Evolutionary conservation across 2,113 vertebrate genomes (phyloP).

Genomic region (Sardina pilchardus): DNA sequence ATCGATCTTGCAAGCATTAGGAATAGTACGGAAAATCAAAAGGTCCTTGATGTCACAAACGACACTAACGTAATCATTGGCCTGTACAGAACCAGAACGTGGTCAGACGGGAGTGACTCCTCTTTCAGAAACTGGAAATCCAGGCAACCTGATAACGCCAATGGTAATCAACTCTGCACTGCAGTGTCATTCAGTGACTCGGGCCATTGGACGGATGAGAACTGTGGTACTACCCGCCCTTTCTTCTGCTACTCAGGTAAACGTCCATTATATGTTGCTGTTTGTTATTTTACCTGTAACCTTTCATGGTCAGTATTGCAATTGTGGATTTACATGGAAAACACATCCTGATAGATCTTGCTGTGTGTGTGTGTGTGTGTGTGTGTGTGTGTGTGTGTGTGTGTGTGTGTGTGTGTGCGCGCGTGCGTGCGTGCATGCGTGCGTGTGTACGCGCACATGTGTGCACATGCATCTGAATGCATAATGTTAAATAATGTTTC

Average conservation of each 20-base stretch:
- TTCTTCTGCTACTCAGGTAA: slow-evolving; percentile 33
- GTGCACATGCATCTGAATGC: no score
- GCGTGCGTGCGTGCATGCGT: no score
- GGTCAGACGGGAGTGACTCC: slow-evolving; percentile 26
- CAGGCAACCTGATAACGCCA: background rate
- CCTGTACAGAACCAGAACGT: slow-evolving; percentile 29
- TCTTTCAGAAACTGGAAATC: slow-evolving; percentile 36
- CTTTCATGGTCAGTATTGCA: no score
- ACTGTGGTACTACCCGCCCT: background rate
- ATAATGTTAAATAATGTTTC: no score
- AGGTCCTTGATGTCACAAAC: background rate
- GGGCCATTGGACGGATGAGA: background rate
- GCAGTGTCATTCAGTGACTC: background rate
- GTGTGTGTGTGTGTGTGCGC: no score
- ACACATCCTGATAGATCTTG: no score
- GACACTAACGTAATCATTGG: background rate
- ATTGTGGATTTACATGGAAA: no score
- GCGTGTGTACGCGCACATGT: no score
- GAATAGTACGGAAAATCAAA: slow-evolving; percentile 14
- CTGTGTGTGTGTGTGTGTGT: background rate
- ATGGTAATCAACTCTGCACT: background rate
- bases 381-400: no score
- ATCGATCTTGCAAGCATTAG: background rate
- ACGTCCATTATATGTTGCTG: background rate
- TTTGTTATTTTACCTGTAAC: background rate